Conservation (phyloP, 2,888 invertebrate genomes). For the Bellardia pandia region DNA sequence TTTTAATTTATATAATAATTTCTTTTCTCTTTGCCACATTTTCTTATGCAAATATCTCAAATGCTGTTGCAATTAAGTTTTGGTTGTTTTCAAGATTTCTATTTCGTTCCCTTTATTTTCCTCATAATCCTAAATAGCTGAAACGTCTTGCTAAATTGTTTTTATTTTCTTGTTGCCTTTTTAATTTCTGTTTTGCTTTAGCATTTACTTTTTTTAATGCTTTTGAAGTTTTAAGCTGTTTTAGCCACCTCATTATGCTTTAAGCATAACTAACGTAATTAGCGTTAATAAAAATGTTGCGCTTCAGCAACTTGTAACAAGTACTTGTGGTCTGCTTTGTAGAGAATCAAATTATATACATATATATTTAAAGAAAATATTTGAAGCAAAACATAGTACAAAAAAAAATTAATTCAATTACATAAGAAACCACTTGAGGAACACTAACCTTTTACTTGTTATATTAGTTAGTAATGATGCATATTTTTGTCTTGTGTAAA, state of each 20-base stretch:
- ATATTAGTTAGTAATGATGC: not conserved
- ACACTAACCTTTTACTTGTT: conserved; percentile 51
- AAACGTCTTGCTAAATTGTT: conserved; percentile 42
- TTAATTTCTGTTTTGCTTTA: conserved; percentile 17
- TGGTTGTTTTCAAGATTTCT: conserved; percentile 16
- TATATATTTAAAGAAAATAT: conserved; percentile 22
- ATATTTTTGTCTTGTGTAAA: not conserved
- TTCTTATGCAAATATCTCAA: conserved; percentile 33
- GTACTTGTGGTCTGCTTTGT: conserved; percentile 49
- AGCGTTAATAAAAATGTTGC: conserved; percentile 69
- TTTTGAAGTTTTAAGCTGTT: conserved; percentile 67
- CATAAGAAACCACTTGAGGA: conserved; percentile 46
- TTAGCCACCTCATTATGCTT: conserved; percentile 69
- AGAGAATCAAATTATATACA: conserved; percentile 4
- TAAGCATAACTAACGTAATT: conserved; percentile 71
- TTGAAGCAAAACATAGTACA: not conserved
- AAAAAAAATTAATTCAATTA: conserved; percentile 56
- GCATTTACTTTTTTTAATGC: conserved; percentile 32
- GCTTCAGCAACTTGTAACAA: conserved; percentile 64
- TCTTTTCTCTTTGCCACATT: not conserved
- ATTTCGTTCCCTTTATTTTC: not conserved
- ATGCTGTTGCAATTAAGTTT: conserved; percentile 44
- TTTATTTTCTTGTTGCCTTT: conserved; percentile 11
- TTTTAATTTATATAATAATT: conserved; percentile 36
- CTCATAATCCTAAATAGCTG: conserved; percentile 5